Evolutionary conservation across 2,888 invertebrate genomes (phyloP), one percentile per base, ranked within the genome.

Genomic region (Heterodera filipjevi): DNA sequence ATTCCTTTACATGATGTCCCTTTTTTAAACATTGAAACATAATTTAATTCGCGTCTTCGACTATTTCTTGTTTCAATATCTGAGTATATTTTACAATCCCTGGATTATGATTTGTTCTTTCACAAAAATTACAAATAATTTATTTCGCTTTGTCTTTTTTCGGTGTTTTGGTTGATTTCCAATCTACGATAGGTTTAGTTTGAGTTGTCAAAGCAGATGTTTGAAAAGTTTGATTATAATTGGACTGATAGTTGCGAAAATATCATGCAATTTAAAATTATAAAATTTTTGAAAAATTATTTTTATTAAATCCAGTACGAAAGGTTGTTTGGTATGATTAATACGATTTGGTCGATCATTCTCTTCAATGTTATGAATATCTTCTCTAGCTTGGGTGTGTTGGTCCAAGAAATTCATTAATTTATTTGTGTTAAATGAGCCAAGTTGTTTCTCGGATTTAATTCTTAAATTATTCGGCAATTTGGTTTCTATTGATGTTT

Each of bases 1-100:
- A 59, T 59, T 59, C 59, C 6, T 59, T 59, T 5, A 59, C n/a
- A 27, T 59, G 8, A 59, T 59, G 59, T n/a, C 59, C 59, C 22
- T 59, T 59, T 59, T 59, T 59, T 22, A 59, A 59, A 27, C 59
- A 59, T n/a, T n/a, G n/a, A n/a, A n/a, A n/a, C n/a, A n/a, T n/a
- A n/a, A n/a, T n/a, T n/a, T 27, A 59, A 59, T 59, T 59, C 59
- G n/a, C 59, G 59, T 5, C n/a, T n/a, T 27, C 59, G n/a, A 1
- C 8, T 27, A 59, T n/a, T 59, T 59, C 59, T 5, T 27, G n/a
- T 59, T n/a, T 59, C 59, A 6, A n/a, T 8, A 6, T n/a, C n/a
- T 59, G 59, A 8, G 12, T 27, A 59, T 3, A 22, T 27, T 59
- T 59, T 59, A 59, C 59, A 59, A 27, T 59, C 59, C 27, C 27